These are phyloP conservation scores for Pseudotriccus pelzelni DNA, from an alignment of 2,797 vertebrate species.

Conservation along the genomic window DNA sequence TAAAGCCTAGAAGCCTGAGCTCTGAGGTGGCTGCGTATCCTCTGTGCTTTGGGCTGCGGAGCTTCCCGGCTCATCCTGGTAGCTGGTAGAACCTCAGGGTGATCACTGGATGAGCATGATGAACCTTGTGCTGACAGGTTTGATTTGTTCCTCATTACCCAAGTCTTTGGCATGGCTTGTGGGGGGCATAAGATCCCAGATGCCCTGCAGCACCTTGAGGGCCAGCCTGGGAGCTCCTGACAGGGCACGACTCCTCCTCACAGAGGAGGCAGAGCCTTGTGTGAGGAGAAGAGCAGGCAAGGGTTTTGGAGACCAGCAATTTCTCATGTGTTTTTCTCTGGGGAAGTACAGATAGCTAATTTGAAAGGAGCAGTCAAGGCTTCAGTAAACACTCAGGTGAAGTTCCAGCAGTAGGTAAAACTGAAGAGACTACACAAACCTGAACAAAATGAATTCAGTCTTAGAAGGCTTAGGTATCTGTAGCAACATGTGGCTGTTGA, in stretches of 20 bases:
- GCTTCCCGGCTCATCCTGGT: not conserved
- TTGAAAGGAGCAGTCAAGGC: not conserved
- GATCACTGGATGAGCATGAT: rapidly evolving
- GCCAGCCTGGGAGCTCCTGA: not conserved
- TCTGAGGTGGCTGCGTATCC: rapidly evolving
- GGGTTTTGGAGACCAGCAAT: not conserved
- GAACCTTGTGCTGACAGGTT: not conserved
- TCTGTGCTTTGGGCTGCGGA: not conserved
- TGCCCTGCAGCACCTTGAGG: not conserved
- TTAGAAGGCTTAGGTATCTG: not conserved
- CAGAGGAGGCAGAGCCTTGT: not conserved
- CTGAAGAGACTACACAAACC: not conserved
- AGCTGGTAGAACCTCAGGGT: not conserved
- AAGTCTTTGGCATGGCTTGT: rapidly evolving
- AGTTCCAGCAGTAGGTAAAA: not conserved
- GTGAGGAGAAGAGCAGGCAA: not conserved
- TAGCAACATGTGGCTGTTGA: not conserved
- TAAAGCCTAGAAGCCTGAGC: not conserved
- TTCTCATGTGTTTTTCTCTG: not conserved
- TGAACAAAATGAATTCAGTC: not conserved
- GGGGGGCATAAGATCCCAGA: rapidly evolving
- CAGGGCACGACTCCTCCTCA: rapidly evolving
- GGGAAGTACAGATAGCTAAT: not conserved
- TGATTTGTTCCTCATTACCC: not conserved
- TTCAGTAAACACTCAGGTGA: not conserved